Evolutionary conservation across 23 tunicate genomes (phyloP).

Genomic region (Oikopleura dioica): DNA sequence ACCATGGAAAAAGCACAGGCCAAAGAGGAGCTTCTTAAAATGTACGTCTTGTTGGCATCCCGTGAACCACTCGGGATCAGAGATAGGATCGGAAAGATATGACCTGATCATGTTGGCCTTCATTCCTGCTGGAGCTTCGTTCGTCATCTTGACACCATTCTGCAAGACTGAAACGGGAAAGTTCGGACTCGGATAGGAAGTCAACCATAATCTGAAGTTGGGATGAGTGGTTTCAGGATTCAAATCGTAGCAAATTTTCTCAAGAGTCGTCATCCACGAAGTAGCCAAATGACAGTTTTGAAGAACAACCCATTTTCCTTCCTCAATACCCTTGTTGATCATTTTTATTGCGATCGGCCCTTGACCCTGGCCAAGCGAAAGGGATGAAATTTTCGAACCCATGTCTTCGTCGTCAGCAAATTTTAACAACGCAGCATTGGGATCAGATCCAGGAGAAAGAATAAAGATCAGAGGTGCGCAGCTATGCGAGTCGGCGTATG

Average conservation of each 20-base stretch:
- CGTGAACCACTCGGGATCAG: constrained; percentile 75
- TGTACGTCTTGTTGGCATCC: constrained; percentile 68
- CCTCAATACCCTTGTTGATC: constrained; percentile 71
- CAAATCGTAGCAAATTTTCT: constrained; percentile 72
- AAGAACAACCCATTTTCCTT: constrained; percentile 87
- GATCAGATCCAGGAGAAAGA: constrained; percentile 91
- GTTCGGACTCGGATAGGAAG: constrained; percentile 36
- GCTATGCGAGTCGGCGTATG: constrained; percentile 55
- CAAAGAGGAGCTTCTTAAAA: constrained; percentile 35
- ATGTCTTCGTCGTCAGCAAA: constrained; percentile 89
- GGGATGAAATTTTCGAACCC: constrained; percentile 50
- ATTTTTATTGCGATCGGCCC: constrained; percentile 92
- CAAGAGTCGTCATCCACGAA: constrained; percentile 91
- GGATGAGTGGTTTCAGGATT: constrained; percentile 88
- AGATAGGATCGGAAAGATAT: constrained; percentile 80
- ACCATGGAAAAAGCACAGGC: constrained; percentile 94
- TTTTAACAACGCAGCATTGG: constrained; percentile 73
- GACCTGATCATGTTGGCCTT: constrained; percentile 65
- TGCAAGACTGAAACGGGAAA: constrained; percentile 50
- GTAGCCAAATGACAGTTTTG: constrained; percentile 93
- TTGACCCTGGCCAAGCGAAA: constrained; percentile 95
- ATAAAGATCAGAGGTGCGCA: constrained; percentile 78
- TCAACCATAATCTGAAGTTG: constrained; percentile 85
- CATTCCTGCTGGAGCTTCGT: constrained; percentile 87
- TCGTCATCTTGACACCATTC: constrained; percentile 95